Percentiles rank a stretch among this genome's conserved stretches.
Evolutionary conservation across 2,888 invertebrate species (phyloP).

Genomic region (Neocrepidodera transversa): DNA sequence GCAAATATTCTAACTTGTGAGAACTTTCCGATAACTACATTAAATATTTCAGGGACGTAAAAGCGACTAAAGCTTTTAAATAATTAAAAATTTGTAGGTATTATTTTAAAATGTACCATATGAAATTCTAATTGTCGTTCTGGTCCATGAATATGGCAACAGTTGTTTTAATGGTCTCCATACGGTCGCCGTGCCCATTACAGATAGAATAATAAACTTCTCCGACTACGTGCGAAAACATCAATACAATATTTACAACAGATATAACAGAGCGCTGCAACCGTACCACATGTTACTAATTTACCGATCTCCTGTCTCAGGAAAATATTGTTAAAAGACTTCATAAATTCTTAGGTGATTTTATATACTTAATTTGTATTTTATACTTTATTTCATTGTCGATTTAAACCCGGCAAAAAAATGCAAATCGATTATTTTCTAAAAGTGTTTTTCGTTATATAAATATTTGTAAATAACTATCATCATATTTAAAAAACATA

Average conservation of each 20-base stretch:
- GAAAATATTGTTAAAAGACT: slow-evolving; percentile 8
- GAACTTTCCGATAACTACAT: too few species aligned
- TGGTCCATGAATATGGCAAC: slow-evolving; percentile 7
- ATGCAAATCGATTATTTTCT: too few species aligned
- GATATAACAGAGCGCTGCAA: slow-evolving; percentile 30
- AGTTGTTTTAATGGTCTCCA: slow-evolving; percentile 17
- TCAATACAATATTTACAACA: slow-evolving; percentile 37
- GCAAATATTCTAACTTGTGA: not conserved
- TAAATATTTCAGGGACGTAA: too few species aligned
- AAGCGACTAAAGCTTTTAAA: too few species aligned
- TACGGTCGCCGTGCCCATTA: slow-evolving; percentile 7
- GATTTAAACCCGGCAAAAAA: too few species aligned
- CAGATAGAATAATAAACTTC: slow-evolving; percentile 9
- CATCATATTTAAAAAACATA: too few species aligned
- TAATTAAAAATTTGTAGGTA: too few species aligned
- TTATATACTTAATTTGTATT: too few species aligned
- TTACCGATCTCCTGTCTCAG: slow-evolving; percentile 28
- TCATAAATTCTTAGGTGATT: slow-evolving; percentile 1
- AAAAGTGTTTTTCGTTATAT: too few species aligned
- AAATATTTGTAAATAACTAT: too few species aligned
- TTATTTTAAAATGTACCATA: too few species aligned
- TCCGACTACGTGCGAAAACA: slow-evolving; percentile 18
- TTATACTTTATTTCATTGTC: too few species aligned
- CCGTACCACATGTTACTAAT: slow-evolving; percentile 39
- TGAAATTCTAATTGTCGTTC: slow-evolving; percentile 2